phyloP scores from a whole-genome alignment of 1,140 invertebrate species.

The Adelges cooleyi region DNA sequence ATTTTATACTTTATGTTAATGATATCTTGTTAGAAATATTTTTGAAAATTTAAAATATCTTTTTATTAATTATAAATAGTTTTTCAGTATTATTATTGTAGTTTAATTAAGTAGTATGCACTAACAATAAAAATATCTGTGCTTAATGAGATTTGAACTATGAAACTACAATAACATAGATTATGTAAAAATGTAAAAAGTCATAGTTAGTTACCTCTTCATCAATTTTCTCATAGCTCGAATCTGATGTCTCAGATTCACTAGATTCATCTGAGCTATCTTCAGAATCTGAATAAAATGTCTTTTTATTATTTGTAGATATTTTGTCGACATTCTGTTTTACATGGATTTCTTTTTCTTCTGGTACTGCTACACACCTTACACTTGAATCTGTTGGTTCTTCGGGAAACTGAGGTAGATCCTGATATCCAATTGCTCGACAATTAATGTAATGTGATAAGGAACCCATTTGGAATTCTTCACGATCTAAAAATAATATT shows the following conservation, averaged over 20 bases:
- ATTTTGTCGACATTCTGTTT: constrained; percentile 34
- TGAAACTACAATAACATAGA: too few relatives aligned
- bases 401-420: constrained; percentile 75
- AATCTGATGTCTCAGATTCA: constrained; percentile 34
- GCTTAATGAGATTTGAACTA: too few relatives aligned
- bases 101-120: too few relatives aligned
- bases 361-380: constrained; percentile 40
- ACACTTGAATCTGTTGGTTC: constrained; percentile 62
- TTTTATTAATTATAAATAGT: too few relatives aligned
- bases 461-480: constrained; percentile 85
- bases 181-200: too few relatives aligned
- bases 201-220: background rate
- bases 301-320: constrained; percentile 39
- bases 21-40: too few relatives aligned
- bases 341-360: background rate
- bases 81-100: too few relatives aligned
- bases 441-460: constrained; percentile 89
- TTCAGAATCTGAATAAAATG: constrained; percentile 42
- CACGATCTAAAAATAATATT: constrained; percentile 47
- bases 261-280: background rate
- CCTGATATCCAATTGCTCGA: constrained; percentile 71
- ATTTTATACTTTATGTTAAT: too few relatives aligned
- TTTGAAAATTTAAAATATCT: too few relatives aligned
- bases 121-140: too few relatives aligned
- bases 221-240: constrained; percentile 33